Percentiles rank a stretch among this genome's conserved stretches.
These are phyloP conservation scores for Pemphigus obesinymphae DNA, from an alignment of 1,140 invertebrate genomes.

Conservation along the genomic window DNA sequence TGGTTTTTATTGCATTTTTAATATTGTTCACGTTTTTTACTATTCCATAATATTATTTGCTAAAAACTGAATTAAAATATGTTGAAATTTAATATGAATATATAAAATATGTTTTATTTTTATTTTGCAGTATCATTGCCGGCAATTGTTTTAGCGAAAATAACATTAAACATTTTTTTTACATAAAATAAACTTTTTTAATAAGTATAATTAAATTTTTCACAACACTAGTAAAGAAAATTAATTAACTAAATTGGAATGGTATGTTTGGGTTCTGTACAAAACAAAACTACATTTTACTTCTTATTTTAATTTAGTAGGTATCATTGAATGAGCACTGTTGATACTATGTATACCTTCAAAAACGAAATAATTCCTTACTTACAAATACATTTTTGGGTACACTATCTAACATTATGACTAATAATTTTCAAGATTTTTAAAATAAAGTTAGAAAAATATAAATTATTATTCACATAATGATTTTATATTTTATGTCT, in stretches of 20 bases:
- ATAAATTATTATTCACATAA: too few species aligned
- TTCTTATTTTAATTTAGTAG: not conserved
- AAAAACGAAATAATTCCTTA: not conserved
- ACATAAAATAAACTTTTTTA: not conserved
- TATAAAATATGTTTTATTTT: too few species aligned
- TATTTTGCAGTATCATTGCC: too few species aligned
- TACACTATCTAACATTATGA: not conserved
- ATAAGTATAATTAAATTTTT: not conserved
- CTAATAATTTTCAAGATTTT: not conserved
- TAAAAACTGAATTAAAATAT: too few species aligned
- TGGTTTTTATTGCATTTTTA: too few species aligned
- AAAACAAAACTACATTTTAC: not conserved
- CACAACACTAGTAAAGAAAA: not conserved
- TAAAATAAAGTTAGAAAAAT: not conserved
- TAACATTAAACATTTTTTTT: not conserved
- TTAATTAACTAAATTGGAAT: not conserved
- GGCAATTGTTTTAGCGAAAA: not conserved
- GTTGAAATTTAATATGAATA: too few species aligned
- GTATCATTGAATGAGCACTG: too few species aligned
- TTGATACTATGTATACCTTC: not conserved
- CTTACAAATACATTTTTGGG: not conserved
- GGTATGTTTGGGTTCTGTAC: not conserved
- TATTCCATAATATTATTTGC: too few species aligned
- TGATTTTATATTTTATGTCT: too few species aligned
- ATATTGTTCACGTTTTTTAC: too few species aligned